Conservation (phyloP, 1,140 invertebrate species). For the Subanguina moxae region DNA sequence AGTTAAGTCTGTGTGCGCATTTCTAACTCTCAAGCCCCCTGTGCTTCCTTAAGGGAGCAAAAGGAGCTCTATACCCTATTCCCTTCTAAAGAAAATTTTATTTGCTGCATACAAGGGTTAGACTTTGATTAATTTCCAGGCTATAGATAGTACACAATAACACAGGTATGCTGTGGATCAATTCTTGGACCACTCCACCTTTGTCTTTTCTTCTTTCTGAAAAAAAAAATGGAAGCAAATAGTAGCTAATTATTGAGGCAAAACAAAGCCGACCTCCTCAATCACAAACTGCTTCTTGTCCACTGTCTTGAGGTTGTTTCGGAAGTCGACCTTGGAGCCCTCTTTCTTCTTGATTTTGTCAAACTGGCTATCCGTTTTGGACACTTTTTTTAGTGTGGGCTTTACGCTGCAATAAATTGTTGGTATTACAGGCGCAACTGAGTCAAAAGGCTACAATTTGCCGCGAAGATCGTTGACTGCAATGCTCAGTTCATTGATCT, state of each 20-base stretch:
- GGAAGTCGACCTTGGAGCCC: slow-evolving; percentile 78
- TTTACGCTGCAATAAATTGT: slow-evolving; percentile 71
- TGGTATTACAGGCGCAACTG: neutral
- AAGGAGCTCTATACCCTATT: too few species aligned
- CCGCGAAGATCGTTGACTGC: slow-evolving; percentile 98
- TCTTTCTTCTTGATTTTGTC: slow-evolving; percentile 43
- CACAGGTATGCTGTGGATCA: too few species aligned
- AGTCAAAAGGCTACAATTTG: slow-evolving; percentile 65
- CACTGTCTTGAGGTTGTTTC: slow-evolving; percentile 93
- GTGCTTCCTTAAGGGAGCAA: too few species aligned
- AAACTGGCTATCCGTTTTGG: slow-evolving; percentile 93
- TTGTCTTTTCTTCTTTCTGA: slow-evolving; percentile 22
- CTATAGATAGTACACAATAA: too few species aligned
- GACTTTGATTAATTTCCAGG: too few species aligned
- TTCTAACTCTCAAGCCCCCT: too few species aligned
- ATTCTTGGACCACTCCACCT: neutral
- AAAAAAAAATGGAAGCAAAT: too few species aligned
- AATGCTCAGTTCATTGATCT: slow-evolving; percentile 96
- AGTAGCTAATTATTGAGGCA: neutral
- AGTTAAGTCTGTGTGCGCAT: too few species aligned
- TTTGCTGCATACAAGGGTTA: too few species aligned
- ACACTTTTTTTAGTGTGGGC: slow-evolving; percentile 96
- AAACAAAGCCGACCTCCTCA: neutral
- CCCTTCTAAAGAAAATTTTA: too few species aligned
- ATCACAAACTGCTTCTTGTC: slow-evolving; percentile 78